Base-by-base conservation (phyloP, 2,888 invertebrate species). In the Epistrophella euchroma region DNA sequence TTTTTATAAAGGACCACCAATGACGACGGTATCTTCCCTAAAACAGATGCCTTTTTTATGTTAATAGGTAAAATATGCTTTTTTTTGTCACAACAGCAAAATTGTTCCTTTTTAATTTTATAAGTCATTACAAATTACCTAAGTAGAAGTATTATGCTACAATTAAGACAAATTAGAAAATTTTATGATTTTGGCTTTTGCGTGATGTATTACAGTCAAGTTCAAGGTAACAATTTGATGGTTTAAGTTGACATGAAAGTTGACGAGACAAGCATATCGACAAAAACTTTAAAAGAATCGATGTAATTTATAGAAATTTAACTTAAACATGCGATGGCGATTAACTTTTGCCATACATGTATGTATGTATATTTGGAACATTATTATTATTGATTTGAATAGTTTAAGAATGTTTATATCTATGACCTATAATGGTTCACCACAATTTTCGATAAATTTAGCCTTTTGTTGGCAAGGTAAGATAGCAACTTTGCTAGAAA, bases 151-250 rank as follows among this genome's bases (percentile, higher is more conserved):
- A 77, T 28, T 62, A 70, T 50, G 47, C 35, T 17, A 37, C 32
- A 47, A 22, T 77, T 43, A 52, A 70, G 50, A 32, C 56, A 82
- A 86, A 86, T 73, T 86, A 81, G 81, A 56, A 73, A 74, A 70
- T 64, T 77, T 70, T 73, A 56, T 76, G 68, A 60, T 40, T 32
- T 32, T 45, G 25, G 19, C 10, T 22, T 25, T 52, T 52, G 52
- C 37, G 55, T 62, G 64, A 56, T 52, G 43, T 35, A n/a, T 52
- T 37, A 22, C 22, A 47, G 45, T 28, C 1, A 15, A 25, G 22
- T 17, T 52, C 22, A 4, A 11, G 22, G 22, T 40, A 13, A 52
- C 37, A 19, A 5, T 37, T 50, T n/a, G 11, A 68, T 52, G 37
- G 35, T 32, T 50, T 22, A 47, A 11, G 52, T 52, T 52, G 22